A percentile compares a stretch with the other conserved stretches of the same genome.
Conservation (phyloP, 2,888 invertebrate genomes). For the Prosopocoilus inquinatus region DNA sequence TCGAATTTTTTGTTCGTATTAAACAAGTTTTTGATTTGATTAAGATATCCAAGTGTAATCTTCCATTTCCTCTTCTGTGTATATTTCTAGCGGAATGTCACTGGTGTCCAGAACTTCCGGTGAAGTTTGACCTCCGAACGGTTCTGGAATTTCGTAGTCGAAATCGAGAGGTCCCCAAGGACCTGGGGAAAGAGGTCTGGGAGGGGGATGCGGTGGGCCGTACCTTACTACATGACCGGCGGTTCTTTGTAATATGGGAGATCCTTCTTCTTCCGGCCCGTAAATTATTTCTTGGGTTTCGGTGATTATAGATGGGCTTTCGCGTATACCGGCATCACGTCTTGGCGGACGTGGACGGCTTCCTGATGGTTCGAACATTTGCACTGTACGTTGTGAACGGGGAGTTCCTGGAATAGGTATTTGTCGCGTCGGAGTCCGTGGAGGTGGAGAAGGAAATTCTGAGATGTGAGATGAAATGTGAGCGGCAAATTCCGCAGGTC, state of each 20-base stretch:
- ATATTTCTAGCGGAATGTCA: slow-evolving; percentile 21
- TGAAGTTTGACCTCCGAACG: slow-evolving; percentile 12
- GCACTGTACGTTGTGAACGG: too few species aligned
- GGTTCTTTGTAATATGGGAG: neutral
- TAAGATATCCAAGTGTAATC: slow-evolving; percentile 17
- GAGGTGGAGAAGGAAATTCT: too few species aligned
- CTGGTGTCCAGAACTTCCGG: slow-evolving; percentile 21
- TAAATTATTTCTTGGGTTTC: neutral
- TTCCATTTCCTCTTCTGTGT: slow-evolving; percentile 13
- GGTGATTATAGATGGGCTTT: neutral
- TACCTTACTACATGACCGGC: neutral
- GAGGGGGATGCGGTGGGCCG: neutral
- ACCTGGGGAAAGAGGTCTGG: neutral
- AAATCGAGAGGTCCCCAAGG: neutral
- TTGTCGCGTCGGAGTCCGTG: too few species aligned
- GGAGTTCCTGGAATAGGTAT: too few species aligned
- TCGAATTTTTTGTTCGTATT: too few species aligned
- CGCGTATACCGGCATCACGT: neutral
- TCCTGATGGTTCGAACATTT: too few species aligned
- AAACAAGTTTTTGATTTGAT: neutral
- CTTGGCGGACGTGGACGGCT: too few species aligned
- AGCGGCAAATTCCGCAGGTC: too few species aligned
- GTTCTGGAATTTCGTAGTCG: slow-evolving; percentile 7
- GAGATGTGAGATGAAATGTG: too few species aligned
- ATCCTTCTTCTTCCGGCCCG: neutral